These are phyloP conservation scores for Hycleus cichorii DNA, from an alignment of 1,140 invertebrate genomes.

Conservation along the genomic window DNA sequence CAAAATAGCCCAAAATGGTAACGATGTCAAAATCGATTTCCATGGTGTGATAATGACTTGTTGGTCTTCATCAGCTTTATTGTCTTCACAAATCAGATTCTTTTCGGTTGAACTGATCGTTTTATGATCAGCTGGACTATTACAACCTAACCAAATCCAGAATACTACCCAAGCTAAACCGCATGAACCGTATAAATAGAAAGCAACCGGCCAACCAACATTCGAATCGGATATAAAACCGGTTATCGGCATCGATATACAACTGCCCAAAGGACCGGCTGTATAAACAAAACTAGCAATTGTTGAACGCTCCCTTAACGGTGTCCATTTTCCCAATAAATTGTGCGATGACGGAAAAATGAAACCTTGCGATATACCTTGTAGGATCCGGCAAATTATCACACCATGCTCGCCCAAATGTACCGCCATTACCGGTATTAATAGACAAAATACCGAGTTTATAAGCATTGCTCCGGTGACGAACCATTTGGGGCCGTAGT, in stretches of 20 bases:
- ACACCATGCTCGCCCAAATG: slow-evolving; percentile 51
- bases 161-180: slow-evolving; percentile 52
- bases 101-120: slow-evolving; percentile 51
- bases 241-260: slow-evolving; percentile 44
- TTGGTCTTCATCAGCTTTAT: neutral
- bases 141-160: slow-evolving; percentile 57
- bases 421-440: slow-evolving; percentile 42
- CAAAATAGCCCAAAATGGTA: slow-evolving; percentile 74
- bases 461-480: slow-evolving; percentile 50
- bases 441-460: slow-evolving; percentile 44
- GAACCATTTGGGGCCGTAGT: slow-evolving; percentile 55
- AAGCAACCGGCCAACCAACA: slow-evolving; percentile 67
- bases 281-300: slow-evolving; percentile 14
- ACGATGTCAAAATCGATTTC: slow-evolving; percentile 63
- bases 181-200: slow-evolving; percentile 62
- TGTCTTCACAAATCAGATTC: slow-evolving; percentile 50
- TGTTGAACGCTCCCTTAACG: slow-evolving; percentile 29
- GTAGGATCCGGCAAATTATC: slow-evolving; percentile 55
- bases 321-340: slow-evolving; percentile 71
- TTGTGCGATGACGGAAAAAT: slow-evolving; percentile 71
- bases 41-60: slow-evolving; percentile 53
- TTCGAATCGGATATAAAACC: slow-evolving; percentile 53
- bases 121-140: slow-evolving; percentile 54
- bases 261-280: neutral
- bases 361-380: slow-evolving; percentile 72